A percentile compares a stretch with the other conserved stretches of the same genome.
phyloP scores from a whole-genome alignment of 2,888 invertebrate species.

The Callinectes sapidus region DNA sequence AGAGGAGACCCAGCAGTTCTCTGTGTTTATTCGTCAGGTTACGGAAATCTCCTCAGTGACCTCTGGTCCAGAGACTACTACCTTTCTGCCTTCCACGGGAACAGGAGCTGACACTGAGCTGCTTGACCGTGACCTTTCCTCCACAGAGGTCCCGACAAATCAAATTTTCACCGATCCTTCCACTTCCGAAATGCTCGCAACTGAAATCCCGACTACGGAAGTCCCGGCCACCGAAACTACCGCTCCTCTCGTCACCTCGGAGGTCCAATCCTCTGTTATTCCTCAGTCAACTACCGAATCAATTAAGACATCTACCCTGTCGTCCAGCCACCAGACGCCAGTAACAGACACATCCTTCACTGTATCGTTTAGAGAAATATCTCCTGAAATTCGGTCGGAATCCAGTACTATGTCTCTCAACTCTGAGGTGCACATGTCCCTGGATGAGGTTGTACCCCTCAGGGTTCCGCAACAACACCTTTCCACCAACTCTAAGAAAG shows the following conservation, averaged over 20 bases:
- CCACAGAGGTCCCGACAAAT: background rate
- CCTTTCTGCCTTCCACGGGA: background rate
- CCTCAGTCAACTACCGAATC: background rate
- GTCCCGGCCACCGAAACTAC: background rate
- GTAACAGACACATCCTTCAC: background rate
- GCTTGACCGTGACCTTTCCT: background rate
- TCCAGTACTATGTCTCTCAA: background rate
- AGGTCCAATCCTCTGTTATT: background rate
- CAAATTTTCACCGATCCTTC: background rate
- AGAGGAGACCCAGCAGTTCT: background rate
- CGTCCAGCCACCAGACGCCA: background rate
- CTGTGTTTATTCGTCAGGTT: slow-evolving; percentile 45
- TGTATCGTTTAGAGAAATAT: background rate
- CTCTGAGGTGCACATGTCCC: background rate
- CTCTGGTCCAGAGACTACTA: slow-evolving; percentile 5
- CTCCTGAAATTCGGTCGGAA: background rate
- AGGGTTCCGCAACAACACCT: slow-evolving; percentile 32
- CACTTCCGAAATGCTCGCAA: background rate
- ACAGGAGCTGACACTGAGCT: background rate
- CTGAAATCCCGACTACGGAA: background rate
- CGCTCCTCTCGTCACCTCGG: background rate
- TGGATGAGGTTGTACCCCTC: slow-evolving; percentile 5
- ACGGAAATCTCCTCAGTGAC: slow-evolving; percentile 47
- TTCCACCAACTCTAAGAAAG: background rate
- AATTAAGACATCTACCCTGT: background rate